Base-by-base conservation (phyloP, 2,888 invertebrate genomes). In the Galerucella nymphaeae region DNA sequence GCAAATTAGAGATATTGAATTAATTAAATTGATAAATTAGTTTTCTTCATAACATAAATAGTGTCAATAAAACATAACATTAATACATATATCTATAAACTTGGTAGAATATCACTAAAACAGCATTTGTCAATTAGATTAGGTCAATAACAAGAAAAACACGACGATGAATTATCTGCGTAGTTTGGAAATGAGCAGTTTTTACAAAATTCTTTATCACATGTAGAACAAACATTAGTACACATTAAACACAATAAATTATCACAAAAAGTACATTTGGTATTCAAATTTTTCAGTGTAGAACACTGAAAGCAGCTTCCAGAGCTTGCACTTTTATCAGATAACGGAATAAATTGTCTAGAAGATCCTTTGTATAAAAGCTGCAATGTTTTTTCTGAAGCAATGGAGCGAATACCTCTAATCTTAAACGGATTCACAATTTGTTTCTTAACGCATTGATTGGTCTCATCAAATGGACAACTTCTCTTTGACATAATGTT, bases 71-170 rank as follows among this genome's bases (percentile, higher is more conserved):
- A 38, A 38, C 30, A 38, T 38, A 30, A 38, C 30, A 38, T 38
- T 38, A 38, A 45, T 45, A 45, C 45, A 45, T 14, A 45, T 45
- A 45, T 45, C 45, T 45, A 45, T 45, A 45, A 45, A 5, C 11
- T 45, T 45, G 11, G 45, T 45, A 8, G 8, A 38, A 38, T 38
- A 38, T 38, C 30, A 38, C 30, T 38, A 6, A 38, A 38, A 38
- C 30, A 8, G 30, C 8, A 38, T 38, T 38, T 38, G 30, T 38
- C 30, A 45, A 45, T 45, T 45, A 45, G 5, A 13, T 18, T 23
- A 48, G 68, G 61, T 62, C 66, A 78, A 66, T 76, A 78, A 71
- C 78, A 78, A 23, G 78, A 77, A 73, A 76, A 78, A 71, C 78
- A 78, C 14, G 74, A 50, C 20, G 66, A 38, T 41, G 57, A 65